Percentiles rank a stretch among this genome's conserved stretches.
phyloP scores from a whole-genome alignment of 2,797 vertebrate genomes.

The Intellagama lesueurii region DNA sequence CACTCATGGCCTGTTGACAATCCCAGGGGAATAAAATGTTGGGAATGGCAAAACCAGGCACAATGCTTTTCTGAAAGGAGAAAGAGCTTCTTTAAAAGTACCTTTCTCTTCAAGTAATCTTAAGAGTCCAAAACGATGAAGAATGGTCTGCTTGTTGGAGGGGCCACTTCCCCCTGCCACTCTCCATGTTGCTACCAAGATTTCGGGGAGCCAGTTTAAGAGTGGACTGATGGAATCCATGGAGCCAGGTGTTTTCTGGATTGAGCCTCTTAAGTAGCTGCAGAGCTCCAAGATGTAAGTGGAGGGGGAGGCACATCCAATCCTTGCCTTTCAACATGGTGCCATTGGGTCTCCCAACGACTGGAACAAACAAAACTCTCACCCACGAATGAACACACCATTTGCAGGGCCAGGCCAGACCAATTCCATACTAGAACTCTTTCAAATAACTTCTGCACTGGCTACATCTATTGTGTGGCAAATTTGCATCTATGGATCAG shows the following conservation, averaged over 20 bases:
- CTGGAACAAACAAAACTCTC: neutral
- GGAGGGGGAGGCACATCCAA: neutral
- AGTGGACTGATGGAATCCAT: neutral
- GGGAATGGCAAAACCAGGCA: too few species aligned
- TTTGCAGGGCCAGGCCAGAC: neutral
- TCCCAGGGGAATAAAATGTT: neutral
- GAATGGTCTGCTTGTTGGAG: neutral
- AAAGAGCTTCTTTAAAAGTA: neutral
- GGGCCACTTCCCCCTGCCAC: neutral
- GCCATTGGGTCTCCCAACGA: neutral
- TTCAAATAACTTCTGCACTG: neutral
- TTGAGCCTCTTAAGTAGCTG: neutral
- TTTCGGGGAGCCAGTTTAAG: neutral
- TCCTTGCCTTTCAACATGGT: neutral
- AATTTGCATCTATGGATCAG: neutral
- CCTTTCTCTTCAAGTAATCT: neutral
- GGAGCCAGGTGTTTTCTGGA: neutral
- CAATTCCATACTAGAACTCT: neutral
- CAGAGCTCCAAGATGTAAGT: neutral
- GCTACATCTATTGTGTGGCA: neutral
- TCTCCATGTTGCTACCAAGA: neutral
- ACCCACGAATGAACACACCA: neutral
- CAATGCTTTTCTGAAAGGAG: neutral
- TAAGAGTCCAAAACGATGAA: neutral
- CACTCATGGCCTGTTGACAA: neutral